Base-by-base conservation (phyloP, 2,888 invertebrate species). In the Polyommatus iphigenia region DNA sequence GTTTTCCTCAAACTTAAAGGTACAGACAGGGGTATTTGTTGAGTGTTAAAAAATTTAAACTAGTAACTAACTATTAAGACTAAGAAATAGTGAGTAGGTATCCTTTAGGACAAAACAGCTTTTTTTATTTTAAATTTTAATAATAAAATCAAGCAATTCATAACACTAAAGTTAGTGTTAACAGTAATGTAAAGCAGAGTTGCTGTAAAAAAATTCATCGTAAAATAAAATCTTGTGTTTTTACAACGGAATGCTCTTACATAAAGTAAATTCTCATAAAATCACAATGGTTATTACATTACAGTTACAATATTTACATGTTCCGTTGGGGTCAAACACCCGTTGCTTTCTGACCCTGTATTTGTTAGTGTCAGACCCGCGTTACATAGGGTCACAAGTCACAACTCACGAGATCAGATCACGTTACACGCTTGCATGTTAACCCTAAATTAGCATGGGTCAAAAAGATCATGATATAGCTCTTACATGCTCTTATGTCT, bases 221-320 rank as follows among this genome's bases (percentile, higher is more conserved):
- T 41, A 2, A 46, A 46, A 46, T 10, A 46, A 46, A 46, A 46
- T 46, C 46, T 46, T 46, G 46, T 46, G 46, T 46, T 46, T 46
- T 67, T 32, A 67, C 29, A 67, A 29, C 29, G 24, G 62, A 13
- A 67, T 29, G 62, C 62, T 62, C 62, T 32, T 29, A 67, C 29
- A 67, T 67, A 29, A 59, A 59, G 7, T 8, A 41, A 67, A 67
- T 67, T 32, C 67, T 29, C 67, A 32, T 32, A 29, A 29, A 18
- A 67, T 18, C 13, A 32, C 67, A 67, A 67, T 32, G 67, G 15
- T 67, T 67, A 29, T 67, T 24, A 67, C 24, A 67, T 29, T 67
- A 67, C 67, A 67, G 67, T 67, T 67, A 67, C 13, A 29, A 67
- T 67, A 67, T 67, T 67, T 67, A 67, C 67, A 67, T 29, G 67